Conservation (phyloP, 2,113 vertebrate species). For the Tympanuchus pallidicinctus region DNA sequence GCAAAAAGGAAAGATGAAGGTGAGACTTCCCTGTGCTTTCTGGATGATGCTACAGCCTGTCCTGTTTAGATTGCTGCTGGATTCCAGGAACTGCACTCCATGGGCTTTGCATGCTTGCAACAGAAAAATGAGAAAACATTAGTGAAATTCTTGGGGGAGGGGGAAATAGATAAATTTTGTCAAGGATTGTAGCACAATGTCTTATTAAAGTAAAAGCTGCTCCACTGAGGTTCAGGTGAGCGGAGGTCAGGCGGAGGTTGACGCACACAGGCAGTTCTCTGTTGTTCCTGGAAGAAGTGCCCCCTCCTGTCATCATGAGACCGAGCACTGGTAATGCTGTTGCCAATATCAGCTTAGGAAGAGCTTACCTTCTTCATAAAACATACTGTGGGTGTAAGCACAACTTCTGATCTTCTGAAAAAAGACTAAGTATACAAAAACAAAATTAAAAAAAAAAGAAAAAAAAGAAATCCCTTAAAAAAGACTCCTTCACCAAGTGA, state of each 20-base stretch:
- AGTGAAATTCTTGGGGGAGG: not conserved
- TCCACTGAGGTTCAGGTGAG: not conserved
- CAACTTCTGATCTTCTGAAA: not conserved
- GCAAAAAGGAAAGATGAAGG: not conserved
- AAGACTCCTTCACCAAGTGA: not conserved
- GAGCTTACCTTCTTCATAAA: not conserved
- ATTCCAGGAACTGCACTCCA: not conserved
- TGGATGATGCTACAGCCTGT: fast-evolving
- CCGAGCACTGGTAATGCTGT: not conserved
- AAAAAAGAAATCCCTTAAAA: not conserved
- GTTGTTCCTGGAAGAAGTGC: not conserved
- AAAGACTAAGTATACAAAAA: not conserved
- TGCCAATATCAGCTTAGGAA: not conserved
- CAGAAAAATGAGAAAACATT: not conserved
- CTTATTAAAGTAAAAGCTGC: not conserved
- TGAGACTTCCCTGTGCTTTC: not conserved
- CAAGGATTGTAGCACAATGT: not conserved
- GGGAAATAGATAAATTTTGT: not conserved
- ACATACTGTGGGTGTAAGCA: not conserved
- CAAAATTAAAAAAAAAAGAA: not conserved
- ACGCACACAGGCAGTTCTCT: fast-evolving
- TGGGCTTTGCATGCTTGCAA: not conserved
- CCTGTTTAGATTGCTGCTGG: not conserved
- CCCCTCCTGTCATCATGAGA: not conserved
- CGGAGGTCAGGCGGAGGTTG: not conserved